A percentile compares a stretch with the other conserved stretches of the same genome.
Evolutionary conservation across 2,113 vertebrate species (phyloP).

Genomic region (Aviceda subcristata): DNA sequence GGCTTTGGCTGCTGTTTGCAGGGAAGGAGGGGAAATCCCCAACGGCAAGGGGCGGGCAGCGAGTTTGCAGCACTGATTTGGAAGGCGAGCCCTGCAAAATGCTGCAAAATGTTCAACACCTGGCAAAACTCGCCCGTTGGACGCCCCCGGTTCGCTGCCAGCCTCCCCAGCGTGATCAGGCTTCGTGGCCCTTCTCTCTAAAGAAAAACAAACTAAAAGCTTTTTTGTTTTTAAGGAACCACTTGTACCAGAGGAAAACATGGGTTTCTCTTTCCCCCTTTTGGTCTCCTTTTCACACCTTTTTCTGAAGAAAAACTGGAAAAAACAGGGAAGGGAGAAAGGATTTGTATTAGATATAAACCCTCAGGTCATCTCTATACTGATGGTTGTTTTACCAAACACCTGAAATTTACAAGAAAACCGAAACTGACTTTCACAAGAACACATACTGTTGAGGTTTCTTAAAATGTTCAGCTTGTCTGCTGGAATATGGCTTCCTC

Average conservation of each 20-base stretch:
- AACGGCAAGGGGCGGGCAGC: neutral
- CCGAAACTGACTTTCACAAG: neutral
- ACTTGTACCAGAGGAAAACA: neutral
- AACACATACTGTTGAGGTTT: neutral
- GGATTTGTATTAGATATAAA: neutral
- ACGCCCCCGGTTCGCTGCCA: neutral
- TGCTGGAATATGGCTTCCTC: conserved; percentile 36
- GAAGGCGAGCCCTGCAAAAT: neutral
- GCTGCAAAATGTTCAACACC: neutral
- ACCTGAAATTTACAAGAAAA: neutral
- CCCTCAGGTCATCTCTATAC: neutral
- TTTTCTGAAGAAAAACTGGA: neutral
- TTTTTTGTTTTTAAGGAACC: neutral
- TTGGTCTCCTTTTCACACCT: neutral
- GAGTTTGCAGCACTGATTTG: neutral
- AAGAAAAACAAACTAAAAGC: neutral
- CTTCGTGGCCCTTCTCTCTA: neutral
- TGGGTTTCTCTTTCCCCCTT: neutral
- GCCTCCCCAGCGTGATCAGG: neutral
- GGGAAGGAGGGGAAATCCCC: neutral
- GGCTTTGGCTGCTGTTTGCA: neutral
- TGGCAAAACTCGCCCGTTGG: neutral
- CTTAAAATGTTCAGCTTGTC: neutral
- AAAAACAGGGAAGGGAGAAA: neutral
- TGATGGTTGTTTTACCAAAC: neutral